Evolutionary conservation across 2,797 vertebrate genomes (phyloP).

Genomic region (Gobio occitaniae): DNA sequence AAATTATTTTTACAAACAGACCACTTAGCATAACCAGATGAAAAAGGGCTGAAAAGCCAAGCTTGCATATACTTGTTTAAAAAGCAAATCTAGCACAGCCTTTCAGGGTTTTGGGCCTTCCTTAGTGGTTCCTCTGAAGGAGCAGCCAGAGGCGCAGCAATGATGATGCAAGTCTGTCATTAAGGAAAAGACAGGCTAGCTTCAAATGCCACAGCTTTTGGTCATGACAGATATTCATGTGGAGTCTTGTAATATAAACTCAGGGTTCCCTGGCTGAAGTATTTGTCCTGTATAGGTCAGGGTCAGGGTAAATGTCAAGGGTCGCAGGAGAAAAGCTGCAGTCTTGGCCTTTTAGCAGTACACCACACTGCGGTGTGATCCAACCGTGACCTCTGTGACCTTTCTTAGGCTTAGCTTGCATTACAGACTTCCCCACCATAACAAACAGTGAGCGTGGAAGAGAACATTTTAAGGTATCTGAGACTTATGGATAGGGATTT

Average conservation of each 20-base stretch:
- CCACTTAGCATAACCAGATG: conserved; percentile 63
- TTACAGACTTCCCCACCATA: conserved; percentile 46
- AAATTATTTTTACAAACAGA: conserved; percentile 57
- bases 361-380: conserved; percentile 55
- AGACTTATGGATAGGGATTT: neutral
- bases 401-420: conserved; percentile 26
- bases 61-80: conserved; percentile 52
- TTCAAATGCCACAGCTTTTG: conserved; percentile 37
- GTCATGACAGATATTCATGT: conserved; percentile 26
- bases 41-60: conserved; percentile 53
- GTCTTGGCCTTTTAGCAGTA: conserved; percentile 16
- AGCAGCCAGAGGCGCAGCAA: conserved; percentile 45
- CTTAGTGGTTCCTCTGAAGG: conserved; percentile 29
- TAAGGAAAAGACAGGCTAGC: conserved; percentile 41
- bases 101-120: conserved; percentile 21
- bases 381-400: conserved; percentile 49
- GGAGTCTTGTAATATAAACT: conserved; percentile 30
- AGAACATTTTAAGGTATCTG: neutral
- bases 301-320: conserved; percentile 50
- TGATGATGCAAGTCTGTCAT: conserved; percentile 49
- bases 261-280: conserved; percentile 9
- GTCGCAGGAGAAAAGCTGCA: conserved; percentile 50
- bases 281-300: conserved; percentile 57
- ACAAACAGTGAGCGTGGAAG: conserved; percentile 49
- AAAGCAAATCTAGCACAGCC: conserved; percentile 23